Base-by-base conservation (phyloP, 2,888 invertebrate species). In the Boloria euphrosyne region DNA sequence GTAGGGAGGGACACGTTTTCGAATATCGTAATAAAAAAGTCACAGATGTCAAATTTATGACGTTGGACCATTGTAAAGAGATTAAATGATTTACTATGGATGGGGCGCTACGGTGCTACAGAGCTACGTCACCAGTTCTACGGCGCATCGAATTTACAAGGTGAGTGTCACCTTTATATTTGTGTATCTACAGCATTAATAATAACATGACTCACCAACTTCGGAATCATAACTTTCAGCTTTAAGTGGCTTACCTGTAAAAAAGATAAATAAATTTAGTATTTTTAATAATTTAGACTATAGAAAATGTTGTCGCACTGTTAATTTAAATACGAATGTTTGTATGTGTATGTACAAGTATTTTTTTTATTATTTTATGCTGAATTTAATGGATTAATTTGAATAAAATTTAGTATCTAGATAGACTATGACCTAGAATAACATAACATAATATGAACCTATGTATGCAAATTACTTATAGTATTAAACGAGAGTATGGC, bases 1-100 rank as follows among this genome's bases (percentile, higher is more conserved):
- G 80, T 82, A 72, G 90, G 90, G 90, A 91, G 87, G 80, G 83
- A 84, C 89, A 87, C 88, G 87, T 87, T 87, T 89, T 87, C 88
- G 87, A 89, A 89, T 90, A 90, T 88, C 86, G 90, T 89, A 87
- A 90, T 91, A 91, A 91, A 92, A 90, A 92, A 90, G 88, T 90
- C 90, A 87, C 90, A 90, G 89, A 90, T 91, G 91, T 90, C 89
- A 89, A 90, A 92, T 92, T 92, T 92, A 92, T 91, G 89, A 89
- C 85, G 81, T 83, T 75, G 87, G 86, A 86, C 89, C 89, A 90
- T 89, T 90, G 90, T 87, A 89, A 89, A 90, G 88, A 89, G 90
- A 92, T 92, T 92, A 90, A 90, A 90, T 89, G 89, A 90, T 92
- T 91, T 90, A 91, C 82, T 85, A 85, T 82, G 83, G 80, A 79